Percentiles rank a stretch among this genome's conserved stretches.
phyloP scores from a whole-genome alignment of 2,888 invertebrate species.

The Cephus pulcher region DNA sequence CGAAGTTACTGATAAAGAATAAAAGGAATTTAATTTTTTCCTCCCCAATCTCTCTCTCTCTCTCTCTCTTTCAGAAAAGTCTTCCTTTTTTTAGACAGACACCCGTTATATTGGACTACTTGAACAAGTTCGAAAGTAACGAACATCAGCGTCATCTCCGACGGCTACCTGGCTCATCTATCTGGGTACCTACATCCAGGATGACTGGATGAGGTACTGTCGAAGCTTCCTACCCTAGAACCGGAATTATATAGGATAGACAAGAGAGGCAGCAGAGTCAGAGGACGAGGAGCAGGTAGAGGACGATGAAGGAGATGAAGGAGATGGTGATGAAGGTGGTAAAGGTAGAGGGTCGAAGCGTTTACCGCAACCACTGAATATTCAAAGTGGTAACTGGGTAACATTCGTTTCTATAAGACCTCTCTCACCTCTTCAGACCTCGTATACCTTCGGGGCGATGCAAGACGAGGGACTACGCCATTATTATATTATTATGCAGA shows the following conservation, averaged over 20 bases:
- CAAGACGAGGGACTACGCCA: neutral
- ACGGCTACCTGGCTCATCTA: too few relatives aligned
- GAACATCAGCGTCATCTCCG: too few relatives aligned
- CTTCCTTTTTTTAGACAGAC: neutral
- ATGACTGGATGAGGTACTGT: neutral
- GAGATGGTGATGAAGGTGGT: slow-evolving; percentile 8
- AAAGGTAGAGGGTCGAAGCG: neutral
- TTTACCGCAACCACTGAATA: slow-evolving; percentile 30
- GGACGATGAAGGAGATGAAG: neutral
- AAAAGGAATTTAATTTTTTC: slow-evolving; percentile 51
- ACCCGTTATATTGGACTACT: neutral
- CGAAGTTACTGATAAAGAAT: slow-evolving; percentile 25
- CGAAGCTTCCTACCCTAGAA: neutral
- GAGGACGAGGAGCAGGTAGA: neutral
- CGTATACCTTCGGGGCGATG: neutral
- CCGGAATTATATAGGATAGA: neutral
- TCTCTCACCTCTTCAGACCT: neutral
- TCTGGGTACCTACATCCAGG: neutral
- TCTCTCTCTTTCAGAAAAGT: too few relatives aligned
- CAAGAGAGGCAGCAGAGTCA: neutral
- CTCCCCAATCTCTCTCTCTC: slow-evolving; percentile 12
- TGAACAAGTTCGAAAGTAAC: too few relatives aligned
- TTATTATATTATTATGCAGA: slow-evolving; percentile 19
- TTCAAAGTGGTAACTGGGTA: slow-evolving; percentile 38
- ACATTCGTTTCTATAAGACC: slow-evolving; percentile 12